Evolutionary conservation across 2,113 vertebrate genomes (phyloP), one percentile per base, ranked within the genome.

Genomic region (Dasyurus viverrinus): DNA sequence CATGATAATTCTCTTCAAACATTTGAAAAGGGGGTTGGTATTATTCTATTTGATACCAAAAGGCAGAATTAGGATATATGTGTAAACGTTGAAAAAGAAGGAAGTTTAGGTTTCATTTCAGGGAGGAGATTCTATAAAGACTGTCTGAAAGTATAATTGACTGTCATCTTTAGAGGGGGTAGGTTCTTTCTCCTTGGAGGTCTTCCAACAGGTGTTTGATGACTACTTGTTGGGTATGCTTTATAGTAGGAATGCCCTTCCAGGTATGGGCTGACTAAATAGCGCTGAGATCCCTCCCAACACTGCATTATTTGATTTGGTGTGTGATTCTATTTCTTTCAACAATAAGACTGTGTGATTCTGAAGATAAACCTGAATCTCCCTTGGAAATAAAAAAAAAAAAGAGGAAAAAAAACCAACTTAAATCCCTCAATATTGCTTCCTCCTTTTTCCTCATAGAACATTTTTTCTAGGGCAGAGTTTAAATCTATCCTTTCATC

Each of bases 351-450:
- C 42, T 8, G 36, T n/a, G 14, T 19, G 30, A 76, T 76, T 76
- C 68, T 25, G 55, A 76, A 36, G 26, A 52, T 42, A 14, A 0
- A 22, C 4, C n/a, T 90, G 89, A 26, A n/a, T 14, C 24, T 48
- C 16, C 52, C 16, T 36, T 11, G 36, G 92, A 16, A 0, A 6
- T 19, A 2, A 11, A 53, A 46, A 23, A n/a, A 5, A 48, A 30
- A 57, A 55, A 0, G n/a, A 11, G 30, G 8, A 5, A 48, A 30
- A 57, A 76, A 0, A 46, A 12, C 10, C 46, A 90, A 9, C 8
- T 14, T 0, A 46, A 14, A 19, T 2, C 11, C 26, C 46, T 27
- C 47, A 1, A 0, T 24, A 0, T 46, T 2, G 0, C 24, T 8
- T 26, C 22, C 19, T 89, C 24, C 36, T 0, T 3, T 0, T 14